These are phyloP conservation scores for Myocastor coypus DNA, from an alignment of 2,113 vertebrate species.

Conservation along the genomic window DNA sequence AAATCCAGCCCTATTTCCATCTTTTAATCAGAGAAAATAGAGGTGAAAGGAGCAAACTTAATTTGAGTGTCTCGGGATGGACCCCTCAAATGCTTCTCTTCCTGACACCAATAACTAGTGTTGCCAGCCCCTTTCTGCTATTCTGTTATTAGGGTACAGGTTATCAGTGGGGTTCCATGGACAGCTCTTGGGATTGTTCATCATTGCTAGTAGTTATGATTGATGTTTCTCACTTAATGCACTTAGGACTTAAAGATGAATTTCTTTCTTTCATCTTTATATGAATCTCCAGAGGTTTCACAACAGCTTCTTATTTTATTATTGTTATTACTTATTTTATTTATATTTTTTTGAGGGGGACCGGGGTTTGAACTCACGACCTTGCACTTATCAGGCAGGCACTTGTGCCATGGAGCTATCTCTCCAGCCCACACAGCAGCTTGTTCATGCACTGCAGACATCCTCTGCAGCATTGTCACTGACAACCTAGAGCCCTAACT, in stretches of 20 bases:
- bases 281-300: background rate
- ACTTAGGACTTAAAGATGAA: background rate
- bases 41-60: background rate
- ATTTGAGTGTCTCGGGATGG: background rate
- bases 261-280: background rate
- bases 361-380: too few species aligned
- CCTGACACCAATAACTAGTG: background rate
- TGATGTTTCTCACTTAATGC: background rate
- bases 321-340: too few species aligned
- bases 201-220: background rate
- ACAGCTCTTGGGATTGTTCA: background rate
- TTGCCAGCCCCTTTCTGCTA: background rate
- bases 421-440: too few species aligned
- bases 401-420: too few species aligned
- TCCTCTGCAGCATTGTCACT: background rate
- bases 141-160: too few species aligned
- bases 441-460: background rate
- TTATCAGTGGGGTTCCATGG: background rate
- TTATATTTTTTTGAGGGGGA: too few species aligned
- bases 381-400: too few species aligned
- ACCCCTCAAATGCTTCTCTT: background rate
- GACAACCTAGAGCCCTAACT: background rate
- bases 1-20: background rate
- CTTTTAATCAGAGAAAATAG: background rate
- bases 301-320: too few species aligned